Conservation (phyloP, 2,888 invertebrate genomes). For the Orchesella flavescens region DNA sequence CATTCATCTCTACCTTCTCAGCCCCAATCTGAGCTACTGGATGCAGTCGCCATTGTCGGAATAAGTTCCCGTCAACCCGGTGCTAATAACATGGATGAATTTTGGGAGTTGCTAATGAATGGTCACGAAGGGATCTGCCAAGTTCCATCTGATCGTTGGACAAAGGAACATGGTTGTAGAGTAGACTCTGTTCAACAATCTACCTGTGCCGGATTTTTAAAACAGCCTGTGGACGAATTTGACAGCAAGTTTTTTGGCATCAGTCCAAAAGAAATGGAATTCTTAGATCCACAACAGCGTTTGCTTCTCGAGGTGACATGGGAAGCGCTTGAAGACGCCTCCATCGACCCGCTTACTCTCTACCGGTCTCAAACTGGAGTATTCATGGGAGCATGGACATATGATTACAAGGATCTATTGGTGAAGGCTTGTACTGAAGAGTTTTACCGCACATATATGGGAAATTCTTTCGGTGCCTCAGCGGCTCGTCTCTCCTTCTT, state of each 20-base stretch:
- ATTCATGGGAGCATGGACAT: conserved; percentile 22
- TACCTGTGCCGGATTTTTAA: conserved; percentile 8
- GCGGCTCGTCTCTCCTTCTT: conserved; percentile 39
- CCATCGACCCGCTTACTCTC: conserved; percentile 4
- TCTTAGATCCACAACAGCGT: neutral
- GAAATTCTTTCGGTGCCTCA: conserved; percentile 33
- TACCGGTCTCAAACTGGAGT: conserved; percentile 5
- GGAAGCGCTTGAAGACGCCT: conserved; percentile 26
- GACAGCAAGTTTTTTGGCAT: neutral
- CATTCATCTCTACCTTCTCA: too few species aligned
- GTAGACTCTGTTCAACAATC: neutral
- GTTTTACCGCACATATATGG: conserved; percentile 40
- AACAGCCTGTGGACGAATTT: neutral
- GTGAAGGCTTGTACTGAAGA: neutral
- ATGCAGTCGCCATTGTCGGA: conserved; percentile 9
- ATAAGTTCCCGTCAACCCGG: conserved; percentile 18
- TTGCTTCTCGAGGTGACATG: conserved; percentile 16
- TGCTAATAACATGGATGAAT: conserved; percentile 17
- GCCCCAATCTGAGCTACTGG: neutral
- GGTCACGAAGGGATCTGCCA: neutral
- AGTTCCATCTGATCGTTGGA: neutral
- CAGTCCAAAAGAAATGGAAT: neutral
- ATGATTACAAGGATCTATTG: conserved; percentile 29
- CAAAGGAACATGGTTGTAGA: neutral
- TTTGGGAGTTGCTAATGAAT: neutral